Conservation (phyloP, 2,113 vertebrate species). For the Hippocampus barbouri region DNA sequence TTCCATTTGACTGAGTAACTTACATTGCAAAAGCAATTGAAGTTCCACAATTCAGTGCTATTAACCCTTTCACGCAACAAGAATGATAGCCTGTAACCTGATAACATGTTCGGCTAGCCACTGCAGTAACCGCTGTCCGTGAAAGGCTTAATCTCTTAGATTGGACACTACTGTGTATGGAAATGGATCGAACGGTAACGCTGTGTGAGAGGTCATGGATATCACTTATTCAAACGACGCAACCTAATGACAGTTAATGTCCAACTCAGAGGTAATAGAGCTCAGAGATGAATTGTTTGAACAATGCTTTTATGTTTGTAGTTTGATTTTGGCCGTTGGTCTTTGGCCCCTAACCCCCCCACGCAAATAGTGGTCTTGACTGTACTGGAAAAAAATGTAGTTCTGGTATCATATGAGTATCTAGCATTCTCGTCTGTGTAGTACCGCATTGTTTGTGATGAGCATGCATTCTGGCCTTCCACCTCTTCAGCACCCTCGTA, state of each 20-base stretch:
- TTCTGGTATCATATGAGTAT: constrained; percentile 40
- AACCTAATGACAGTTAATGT: not conserved
- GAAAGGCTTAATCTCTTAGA: not conserved
- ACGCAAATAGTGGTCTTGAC: not conserved
- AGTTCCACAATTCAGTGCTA: too few species aligned
- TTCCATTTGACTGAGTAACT: not conserved
- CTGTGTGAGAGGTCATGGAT: too few species aligned
- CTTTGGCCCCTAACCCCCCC: not conserved
- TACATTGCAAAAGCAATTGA: too few species aligned
- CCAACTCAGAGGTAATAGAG: not conserved
- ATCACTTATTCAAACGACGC: not conserved
- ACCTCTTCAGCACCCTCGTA: constrained; percentile 77
- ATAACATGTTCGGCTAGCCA: too few species aligned
- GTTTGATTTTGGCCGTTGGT: not conserved
- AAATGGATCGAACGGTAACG: too few species aligned
- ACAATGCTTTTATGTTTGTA: not conserved
- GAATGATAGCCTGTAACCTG: too few species aligned
- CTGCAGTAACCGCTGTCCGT: too few species aligned
- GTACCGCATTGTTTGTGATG: constrained; percentile 84
- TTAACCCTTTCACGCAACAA: too few species aligned
- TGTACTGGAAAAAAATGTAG: not conserved
- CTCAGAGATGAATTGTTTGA: not conserved
- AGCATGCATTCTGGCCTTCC: constrained; percentile 88
- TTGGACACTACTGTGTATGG: too few species aligned
- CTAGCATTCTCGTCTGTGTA: constrained; percentile 60